Evolutionary conservation across 2,888 invertebrate genomes (phyloP).

Genomic region (Melinopterus prodromus): DNA sequence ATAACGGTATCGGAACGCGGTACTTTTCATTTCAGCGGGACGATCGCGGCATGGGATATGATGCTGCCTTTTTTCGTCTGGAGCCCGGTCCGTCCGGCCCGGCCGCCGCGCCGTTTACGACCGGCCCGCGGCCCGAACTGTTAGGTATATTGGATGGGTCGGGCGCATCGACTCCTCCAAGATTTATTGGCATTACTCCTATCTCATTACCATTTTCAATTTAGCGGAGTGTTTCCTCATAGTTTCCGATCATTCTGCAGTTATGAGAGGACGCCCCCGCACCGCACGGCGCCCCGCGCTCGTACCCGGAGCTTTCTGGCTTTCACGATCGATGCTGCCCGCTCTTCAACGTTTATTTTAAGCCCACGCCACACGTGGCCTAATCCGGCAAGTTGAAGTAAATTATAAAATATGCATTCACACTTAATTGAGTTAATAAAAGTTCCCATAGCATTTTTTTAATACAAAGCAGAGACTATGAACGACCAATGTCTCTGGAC

Average conservation of each 20-base stretch:
- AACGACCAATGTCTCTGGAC: no score
- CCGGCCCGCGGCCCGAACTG: slow-evolving; percentile 34
- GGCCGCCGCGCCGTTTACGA: slow-evolving; percentile 4
- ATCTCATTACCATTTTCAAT: slow-evolving; percentile 60
- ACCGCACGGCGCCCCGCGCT: not conserved
- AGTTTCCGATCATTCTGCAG: slow-evolving; percentile 52
- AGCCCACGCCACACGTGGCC: no score
- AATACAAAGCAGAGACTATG: no score
- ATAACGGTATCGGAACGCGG: not conserved
- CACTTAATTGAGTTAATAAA: no score
- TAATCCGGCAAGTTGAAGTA: no score
- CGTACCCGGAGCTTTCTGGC: no score
- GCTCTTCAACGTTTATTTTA: no score
- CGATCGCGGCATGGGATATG: not conserved
- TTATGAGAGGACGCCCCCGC: slow-evolving; percentile 42
- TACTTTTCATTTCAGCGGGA: not conserved
- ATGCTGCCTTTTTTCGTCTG: slow-evolving; percentile 21
- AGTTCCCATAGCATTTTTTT: no score
- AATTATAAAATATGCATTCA: no score
- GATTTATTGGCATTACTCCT: slow-evolving; percentile 56
- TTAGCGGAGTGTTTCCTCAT: slow-evolving; percentile 57
- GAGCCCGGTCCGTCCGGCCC: slow-evolving; percentile 13
- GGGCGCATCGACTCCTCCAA: slow-evolving; percentile 40
- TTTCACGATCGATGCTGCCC: no score
- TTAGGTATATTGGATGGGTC: slow-evolving; percentile 44